Evolutionary conservation across 2,113 vertebrate genomes (phyloP), one percentile per base, ranked within the genome.

Genomic region (Tursiops truncatus): DNA sequence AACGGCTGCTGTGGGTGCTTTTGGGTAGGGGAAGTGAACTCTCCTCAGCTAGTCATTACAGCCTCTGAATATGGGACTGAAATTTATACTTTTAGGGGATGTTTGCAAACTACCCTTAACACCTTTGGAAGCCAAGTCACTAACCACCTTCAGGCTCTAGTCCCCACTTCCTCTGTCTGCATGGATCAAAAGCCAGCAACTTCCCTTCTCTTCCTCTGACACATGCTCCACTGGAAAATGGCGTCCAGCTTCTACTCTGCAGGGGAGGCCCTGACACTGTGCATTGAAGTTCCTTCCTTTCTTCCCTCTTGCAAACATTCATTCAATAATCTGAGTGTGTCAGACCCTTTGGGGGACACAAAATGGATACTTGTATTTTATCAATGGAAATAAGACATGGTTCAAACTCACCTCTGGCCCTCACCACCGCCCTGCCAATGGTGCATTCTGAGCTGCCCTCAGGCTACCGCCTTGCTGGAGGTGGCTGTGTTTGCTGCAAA

Each of bases 151-250:
- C 44, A 76, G 88, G 5, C 60, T 91, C 41, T 63, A 65, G 83
- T 25, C 11, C 47, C 47, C 4, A 60, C 92, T 97, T 96, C 96
- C 90, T 93, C 86, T 38, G 21, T 14, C 93, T 63, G 60, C 2
- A 3, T n/a, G 76, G 67, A 81, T 62, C 33, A 77, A 38, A 79
- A 85, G 67, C 79, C 62, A 85, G 88, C 56, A 79, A 47, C 77
- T 97, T 97, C 95, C 63, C 93, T 63, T 90, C 41, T n/a, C 25
- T 56, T 73, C n/a, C 76, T 79, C 73, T 63, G 41, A 83, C 65
- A 71, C 1, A 8, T 6, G 65, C 7, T 25, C 21, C 33, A 1
- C 20, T 67, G 85, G 95, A 60, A 41, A 38, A 50, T 8, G 67
- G 21, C 3, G 17, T 0, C 4, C 21, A 20, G 41, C 21, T 8